Percentiles rank a stretch among this genome's conserved stretches.
Conservation (phyloP, 2,888 invertebrate genomes). For the Lissonota sp. region DNA sequence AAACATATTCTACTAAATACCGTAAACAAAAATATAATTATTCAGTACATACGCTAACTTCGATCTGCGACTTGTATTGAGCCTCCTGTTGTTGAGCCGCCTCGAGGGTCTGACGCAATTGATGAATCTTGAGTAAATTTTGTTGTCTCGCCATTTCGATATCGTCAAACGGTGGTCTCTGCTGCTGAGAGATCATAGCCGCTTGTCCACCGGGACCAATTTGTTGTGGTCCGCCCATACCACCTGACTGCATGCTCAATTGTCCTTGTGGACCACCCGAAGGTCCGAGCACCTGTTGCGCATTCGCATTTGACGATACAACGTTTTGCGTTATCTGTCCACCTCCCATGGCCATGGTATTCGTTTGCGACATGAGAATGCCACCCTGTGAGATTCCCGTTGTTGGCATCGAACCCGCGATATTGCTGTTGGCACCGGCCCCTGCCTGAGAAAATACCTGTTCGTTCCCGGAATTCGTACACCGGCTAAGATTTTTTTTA, state of each 20-base stretch:
- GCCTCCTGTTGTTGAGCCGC: constrained; percentile 92
- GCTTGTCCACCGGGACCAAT: constrained; percentile 69
- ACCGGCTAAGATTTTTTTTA: constrained; percentile 33
- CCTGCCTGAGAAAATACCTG: too few species aligned
- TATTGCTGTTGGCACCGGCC: constrained; percentile 73
- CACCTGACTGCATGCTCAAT: constrained; percentile 78
- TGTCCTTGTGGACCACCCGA: constrained; percentile 78
- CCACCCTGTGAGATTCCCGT: constrained; percentile 82
- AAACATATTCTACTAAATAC: too few species aligned
- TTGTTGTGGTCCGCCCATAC: constrained; percentile 79
- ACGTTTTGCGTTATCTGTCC: constrained; percentile 86
- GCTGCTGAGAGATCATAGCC: constrained; percentile 79
- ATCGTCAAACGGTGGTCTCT: constrained; percentile 85
- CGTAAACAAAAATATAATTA: too few species aligned
- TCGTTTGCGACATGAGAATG: constrained; percentile 85
- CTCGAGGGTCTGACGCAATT: constrained; percentile 91
- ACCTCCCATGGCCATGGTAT: constrained; percentile 86
- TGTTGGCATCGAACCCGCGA: constrained; percentile 78
- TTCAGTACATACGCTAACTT: too few species aligned
- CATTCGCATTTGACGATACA: constrained; percentile 82
- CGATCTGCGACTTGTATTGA: constrained; percentile 90
- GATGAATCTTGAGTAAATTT: constrained; percentile 90
- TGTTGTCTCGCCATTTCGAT: constrained; percentile 91
- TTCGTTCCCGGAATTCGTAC: constrained; percentile 46
- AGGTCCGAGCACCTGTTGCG: constrained; percentile 77